Base-by-base conservation (phyloP, 1,140 invertebrate genomes). In the Magallana gigas region DNA sequence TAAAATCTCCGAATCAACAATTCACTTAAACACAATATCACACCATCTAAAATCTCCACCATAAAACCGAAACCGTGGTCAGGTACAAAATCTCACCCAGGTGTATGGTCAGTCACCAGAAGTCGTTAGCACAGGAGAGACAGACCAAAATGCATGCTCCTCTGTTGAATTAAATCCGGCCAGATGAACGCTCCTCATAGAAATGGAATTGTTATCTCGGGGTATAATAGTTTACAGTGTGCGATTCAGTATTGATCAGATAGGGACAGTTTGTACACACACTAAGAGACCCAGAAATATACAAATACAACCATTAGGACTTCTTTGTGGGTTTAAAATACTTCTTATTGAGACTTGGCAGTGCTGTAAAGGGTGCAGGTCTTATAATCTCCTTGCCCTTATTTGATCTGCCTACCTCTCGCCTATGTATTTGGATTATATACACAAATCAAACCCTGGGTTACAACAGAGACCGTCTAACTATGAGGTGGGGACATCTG, bases 321-420 rank as follows among this genome's bases (percentile, higher is more conserved):
- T 18, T 76, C 68, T 76, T 76, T 76, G 68, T 76, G 23, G 68
- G 68, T 76, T 76, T 76, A 76, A 76, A 76, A 36, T 76, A 76
- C 36, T 76, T 76, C 9, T 76, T 76, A 76, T 76, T 76, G 36
- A 76, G 68, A 76, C 68, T 76, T 76, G 68, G 68, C 68, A 76
- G 68, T 36, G 68, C 18, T 76, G 36, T 76, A 29, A 76, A 29
- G 36, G 68, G 68, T 76, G 68, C 68, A 76, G 68, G 68, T 29
- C 68, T 76, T 76, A 48, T 48, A 76, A 76, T 76, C 68, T 76
- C 68, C 23, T 29, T 36, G 68, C 23, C 18, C 23, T 76, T 76
- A 11, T 76, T 76, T 76, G 68, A 76, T 76, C 68, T 76, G 23
- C 18, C 68, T 76, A 76, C 68, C 12, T 29, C 36, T 29, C 6